phyloP scores from a whole-genome alignment of 2,797 vertebrate species.

The Zenarchopterus dispar region DNA sequence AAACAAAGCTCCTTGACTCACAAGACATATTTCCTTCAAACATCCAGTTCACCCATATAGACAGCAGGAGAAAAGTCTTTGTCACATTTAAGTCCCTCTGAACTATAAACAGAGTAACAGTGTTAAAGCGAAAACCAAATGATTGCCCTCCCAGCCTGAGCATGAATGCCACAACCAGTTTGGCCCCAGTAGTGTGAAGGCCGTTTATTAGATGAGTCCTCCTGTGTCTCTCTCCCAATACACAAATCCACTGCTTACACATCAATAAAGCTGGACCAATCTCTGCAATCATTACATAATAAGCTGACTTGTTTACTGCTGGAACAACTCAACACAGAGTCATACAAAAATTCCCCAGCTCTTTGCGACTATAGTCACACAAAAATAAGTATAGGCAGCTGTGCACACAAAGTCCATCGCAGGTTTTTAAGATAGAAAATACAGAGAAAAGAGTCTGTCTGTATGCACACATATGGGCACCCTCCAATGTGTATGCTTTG shows the following conservation, averaged over 20 bases:
- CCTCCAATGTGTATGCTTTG: constrained; percentile 41
- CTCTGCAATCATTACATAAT: constrained; percentile 74
- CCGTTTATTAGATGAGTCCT: constrained; percentile 47
- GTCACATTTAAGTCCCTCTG: neutral
- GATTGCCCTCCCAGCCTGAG: constrained; percentile 16
- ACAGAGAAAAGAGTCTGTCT: too few relatives aligned
- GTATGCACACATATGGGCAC: constrained; percentile 11
- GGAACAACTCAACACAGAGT: constrained; percentile 31
- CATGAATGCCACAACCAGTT: constrained; percentile 32
- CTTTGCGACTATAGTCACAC: constrained; percentile 16
- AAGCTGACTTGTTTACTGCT: constrained; percentile 47
- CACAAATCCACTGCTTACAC: constrained; percentile 52
- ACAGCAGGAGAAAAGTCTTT: neutral
- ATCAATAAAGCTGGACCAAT: constrained; percentile 69
- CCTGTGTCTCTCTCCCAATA: constrained; percentile 33
- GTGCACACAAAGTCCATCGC: constrained; percentile 16
- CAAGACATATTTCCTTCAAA: too few relatives aligned
- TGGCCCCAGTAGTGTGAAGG: constrained; percentile 38
- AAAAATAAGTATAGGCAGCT: constrained; percentile 20
- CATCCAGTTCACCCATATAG: too few relatives aligned
- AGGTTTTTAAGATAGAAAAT: constrained; percentile 8
- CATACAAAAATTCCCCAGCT: constrained; percentile 15
- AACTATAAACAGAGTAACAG: constrained; percentile 12
- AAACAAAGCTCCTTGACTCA: constrained; percentile 8
- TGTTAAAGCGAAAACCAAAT: constrained; percentile 13